These are phyloP conservation scores for Ovis aries DNA, from an alignment of 2,113 vertebrate genomes.

Conservation along the genomic window DNA sequence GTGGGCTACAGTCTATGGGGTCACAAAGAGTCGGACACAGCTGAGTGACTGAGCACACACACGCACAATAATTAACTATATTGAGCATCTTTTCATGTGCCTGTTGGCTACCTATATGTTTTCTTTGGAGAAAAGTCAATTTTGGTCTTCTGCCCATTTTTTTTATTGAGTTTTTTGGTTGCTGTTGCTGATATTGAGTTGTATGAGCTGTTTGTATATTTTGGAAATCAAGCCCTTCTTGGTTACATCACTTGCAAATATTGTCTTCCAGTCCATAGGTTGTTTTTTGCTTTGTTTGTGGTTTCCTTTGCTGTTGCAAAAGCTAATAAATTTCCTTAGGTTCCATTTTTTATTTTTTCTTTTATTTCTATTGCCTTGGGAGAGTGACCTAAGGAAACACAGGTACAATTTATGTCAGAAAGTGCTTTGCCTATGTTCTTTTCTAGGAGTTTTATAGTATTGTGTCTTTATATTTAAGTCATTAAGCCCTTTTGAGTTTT, in stretches of 20 bases:
- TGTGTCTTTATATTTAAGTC: not conserved
- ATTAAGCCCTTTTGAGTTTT: not conserved
- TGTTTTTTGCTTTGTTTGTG: not conserved
- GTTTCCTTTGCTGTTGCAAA: not conserved
- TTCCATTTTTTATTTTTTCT: not conserved
- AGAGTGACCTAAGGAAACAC: not conserved
- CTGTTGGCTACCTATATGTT: not conserved
- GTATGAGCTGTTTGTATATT: not conserved
- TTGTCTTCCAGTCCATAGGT: not conserved
- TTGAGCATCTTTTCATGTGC: not conserved
- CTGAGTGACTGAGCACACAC: not conserved
- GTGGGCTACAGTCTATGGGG: not conserved
- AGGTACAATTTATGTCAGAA: not conserved
- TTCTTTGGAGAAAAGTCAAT: not conserved
- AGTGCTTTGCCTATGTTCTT: not conserved
- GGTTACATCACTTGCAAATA: not conserved
- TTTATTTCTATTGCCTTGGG: not conserved
- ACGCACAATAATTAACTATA: not conserved
- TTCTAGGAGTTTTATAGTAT: not conserved
- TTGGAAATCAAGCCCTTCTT: not conserved
- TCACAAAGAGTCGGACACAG: accelerated
- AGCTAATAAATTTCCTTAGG: not conserved
- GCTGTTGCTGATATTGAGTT: not conserved
- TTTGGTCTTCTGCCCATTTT: not conserved
- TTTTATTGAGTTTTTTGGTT: not conserved